A percentile compares a stretch with the other conserved stretches of the same genome.
phyloP scores from a whole-genome alignment of 2,113 vertebrate genomes.

The Ploceus nigricollis region DNA sequence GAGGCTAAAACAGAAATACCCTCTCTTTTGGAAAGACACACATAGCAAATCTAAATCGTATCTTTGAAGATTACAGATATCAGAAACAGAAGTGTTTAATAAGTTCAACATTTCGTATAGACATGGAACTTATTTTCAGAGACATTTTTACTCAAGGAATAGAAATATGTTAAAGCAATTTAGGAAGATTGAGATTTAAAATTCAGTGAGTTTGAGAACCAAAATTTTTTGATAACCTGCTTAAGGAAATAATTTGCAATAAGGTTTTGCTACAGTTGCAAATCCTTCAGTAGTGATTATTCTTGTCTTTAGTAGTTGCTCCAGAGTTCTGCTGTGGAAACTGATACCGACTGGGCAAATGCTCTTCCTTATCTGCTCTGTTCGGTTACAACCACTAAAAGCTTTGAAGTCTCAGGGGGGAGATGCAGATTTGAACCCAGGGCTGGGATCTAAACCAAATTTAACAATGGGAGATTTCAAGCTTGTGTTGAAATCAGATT shows the following conservation, averaged over 20 bases:
- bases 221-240: not conserved
- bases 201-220: not conserved
- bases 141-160: not conserved
- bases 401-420: not conserved
- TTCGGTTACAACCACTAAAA: not conserved
- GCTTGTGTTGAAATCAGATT: slow-evolving; percentile 29
- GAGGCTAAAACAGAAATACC: not conserved
- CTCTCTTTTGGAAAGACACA: not conserved
- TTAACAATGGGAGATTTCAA: slow-evolving; percentile 12
- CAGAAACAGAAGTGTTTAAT: not conserved
- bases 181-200: not conserved
- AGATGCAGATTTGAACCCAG: not conserved
- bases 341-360: not conserved
- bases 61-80: not conserved
- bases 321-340: not conserved
- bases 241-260: not conserved
- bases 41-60: not conserved
- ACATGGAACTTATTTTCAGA: not conserved
- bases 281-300: not conserved
- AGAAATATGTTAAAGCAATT: not conserved
- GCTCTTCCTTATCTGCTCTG: not conserved
- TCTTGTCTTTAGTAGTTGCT: not conserved
- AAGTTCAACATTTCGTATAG: not conserved
- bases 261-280: not conserved
- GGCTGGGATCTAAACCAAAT: not conserved